Conservation (phyloP, 2,113 vertebrate species). For the Engraulis encrasicolus region DNA sequence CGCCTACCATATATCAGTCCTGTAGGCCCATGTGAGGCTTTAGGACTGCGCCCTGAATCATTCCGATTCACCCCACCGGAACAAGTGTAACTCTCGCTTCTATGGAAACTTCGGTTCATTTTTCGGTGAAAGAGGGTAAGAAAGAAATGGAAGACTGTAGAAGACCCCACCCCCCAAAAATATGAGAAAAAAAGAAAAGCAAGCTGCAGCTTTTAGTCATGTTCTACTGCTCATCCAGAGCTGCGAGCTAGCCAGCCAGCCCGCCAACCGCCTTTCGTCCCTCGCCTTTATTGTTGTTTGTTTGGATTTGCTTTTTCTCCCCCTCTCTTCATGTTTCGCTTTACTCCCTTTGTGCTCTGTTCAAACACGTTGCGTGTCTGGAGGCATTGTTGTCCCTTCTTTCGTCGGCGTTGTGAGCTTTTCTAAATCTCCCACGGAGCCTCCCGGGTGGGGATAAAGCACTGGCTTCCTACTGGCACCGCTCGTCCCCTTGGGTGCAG, state of each 20-base stretch:
- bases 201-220: background rate
- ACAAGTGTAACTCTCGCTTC: no score
- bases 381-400: slow-evolving; percentile 23
- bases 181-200: background rate
- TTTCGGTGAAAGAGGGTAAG: no score
- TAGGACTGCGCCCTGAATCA: no score
- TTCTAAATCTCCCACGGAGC: slow-evolving; percentile 51
- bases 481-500: background rate
- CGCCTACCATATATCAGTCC: no score
- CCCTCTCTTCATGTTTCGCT: slow-evolving; percentile 2
- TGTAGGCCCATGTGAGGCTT: no score
- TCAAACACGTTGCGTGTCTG: slow-evolving; percentile 6
- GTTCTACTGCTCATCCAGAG: background rate
- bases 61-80: no score
- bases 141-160: no score
- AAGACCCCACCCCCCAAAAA: background rate
- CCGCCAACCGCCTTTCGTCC: background rate
- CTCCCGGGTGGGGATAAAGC: slow-evolving; percentile 56
- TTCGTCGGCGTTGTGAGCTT: slow-evolving; percentile 55
- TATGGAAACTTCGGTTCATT: no score
- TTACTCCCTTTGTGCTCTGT: slow-evolving; percentile 1
- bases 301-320: background rate
- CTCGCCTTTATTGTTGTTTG: slow-evolving; percentile 6
- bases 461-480: slow-evolving; percentile 46
- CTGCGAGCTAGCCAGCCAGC: background rate